Conservation (phyloP, 2,113 vertebrate species). For the Pterocles gutturalis region DNA sequence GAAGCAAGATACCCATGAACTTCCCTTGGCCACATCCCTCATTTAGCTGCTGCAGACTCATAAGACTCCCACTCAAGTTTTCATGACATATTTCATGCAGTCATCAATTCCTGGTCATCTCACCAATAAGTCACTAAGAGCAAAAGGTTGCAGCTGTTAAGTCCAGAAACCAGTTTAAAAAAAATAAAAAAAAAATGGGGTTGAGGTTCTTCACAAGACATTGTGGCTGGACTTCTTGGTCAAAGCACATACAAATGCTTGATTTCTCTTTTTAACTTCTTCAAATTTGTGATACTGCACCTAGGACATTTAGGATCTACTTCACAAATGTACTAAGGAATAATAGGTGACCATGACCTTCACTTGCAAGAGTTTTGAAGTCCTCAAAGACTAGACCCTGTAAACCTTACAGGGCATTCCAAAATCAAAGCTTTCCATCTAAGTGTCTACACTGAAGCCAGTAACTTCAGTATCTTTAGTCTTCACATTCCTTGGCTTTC, state of each 20-base stretch:
- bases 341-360: not conserved
- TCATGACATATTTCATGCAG: not conserved
- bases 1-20: not conserved
- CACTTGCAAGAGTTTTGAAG: not conserved
- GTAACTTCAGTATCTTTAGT: not conserved
- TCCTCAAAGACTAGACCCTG: not conserved
- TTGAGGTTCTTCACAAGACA: not conserved
- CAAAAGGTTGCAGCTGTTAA: not conserved
- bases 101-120: fast-evolving
- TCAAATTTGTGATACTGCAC: not conserved
- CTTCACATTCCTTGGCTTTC: not conserved
- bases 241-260: not conserved
- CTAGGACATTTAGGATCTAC: not conserved
- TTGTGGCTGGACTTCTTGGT: not conserved
- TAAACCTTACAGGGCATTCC: not conserved
- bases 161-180: not conserved
- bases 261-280: not conserved
- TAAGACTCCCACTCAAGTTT: not conserved
- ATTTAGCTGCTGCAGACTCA: not conserved
- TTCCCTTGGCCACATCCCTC: not conserved
- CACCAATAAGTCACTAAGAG: not conserved
- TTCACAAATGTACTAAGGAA: not conserved
- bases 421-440: not conserved
- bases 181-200: no score
- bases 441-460: not conserved